Percentiles rank a stretch among this genome's conserved stretches.
These are phyloP conservation scores for Astatotilapia flaviijosephi DNA, from an alignment of 2,113 vertebrate species.

Conservation along the genomic window DNA sequence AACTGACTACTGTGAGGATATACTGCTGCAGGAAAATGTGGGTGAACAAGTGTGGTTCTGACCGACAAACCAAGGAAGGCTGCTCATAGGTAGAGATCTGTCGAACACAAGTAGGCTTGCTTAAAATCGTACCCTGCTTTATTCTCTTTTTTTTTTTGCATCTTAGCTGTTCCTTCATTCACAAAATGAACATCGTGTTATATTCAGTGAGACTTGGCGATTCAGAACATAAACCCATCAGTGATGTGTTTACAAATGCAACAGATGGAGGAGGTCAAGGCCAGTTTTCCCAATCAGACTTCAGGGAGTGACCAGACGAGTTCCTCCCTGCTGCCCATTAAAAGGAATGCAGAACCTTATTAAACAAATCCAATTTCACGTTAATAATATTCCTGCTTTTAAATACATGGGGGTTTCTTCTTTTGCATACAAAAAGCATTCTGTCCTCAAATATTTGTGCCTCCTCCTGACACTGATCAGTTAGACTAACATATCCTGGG, in stretches of 20 bases:
- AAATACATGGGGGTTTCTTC: neutral
- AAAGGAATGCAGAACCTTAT: neutral
- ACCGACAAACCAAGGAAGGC: neutral
- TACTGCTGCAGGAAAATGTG: neutral
- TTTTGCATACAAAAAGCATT: neutral
- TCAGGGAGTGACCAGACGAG: neutral
- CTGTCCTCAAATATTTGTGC: neutral
- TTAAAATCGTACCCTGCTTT: neutral
- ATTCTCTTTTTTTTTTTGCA: neutral
- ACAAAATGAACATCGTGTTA: neutral
- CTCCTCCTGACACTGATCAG: neutral
- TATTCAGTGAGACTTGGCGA: neutral
- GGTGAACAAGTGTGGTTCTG: neutral
- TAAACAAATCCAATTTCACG: neutral
- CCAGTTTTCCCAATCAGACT: neutral
- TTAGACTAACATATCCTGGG: neutral
- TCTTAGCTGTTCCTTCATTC: neutral
- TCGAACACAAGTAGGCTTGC: neutral
- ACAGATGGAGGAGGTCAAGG: neutral
- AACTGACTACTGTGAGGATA: neutral
- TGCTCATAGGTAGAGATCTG: neutral
- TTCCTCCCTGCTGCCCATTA: neutral
- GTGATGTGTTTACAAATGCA: neutral
- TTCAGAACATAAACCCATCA: neutral
- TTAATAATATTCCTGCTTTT: neutral